These are phyloP conservation scores for Apaloderma vittatum DNA, from an alignment of 2,113 vertebrate species.

Conservation along the genomic window DNA sequence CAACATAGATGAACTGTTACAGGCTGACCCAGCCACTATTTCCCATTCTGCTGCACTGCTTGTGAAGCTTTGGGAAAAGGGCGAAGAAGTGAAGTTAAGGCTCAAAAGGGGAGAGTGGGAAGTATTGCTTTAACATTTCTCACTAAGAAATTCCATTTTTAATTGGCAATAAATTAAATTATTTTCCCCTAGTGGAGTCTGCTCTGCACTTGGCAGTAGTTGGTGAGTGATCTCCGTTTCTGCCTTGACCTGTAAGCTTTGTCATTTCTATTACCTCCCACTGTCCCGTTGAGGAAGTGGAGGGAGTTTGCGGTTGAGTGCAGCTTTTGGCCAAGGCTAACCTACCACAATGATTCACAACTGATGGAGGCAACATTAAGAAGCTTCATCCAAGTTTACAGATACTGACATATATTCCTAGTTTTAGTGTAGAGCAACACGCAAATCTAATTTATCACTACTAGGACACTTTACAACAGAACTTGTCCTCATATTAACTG, in stretches of 20 bases:
- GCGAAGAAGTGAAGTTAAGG: background rate
- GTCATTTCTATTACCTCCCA: background rate
- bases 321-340: background rate
- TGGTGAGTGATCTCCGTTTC: background rate
- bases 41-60: fast-evolving
- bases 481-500: background rate
- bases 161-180: background rate
- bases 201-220: fast-evolving
- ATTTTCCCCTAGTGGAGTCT: background rate
- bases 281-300: background rate
- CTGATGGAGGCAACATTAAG: background rate
- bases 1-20: fast-evolving
- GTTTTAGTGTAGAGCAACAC: background rate
- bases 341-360: fast-evolving
- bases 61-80: background rate
- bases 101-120: fast-evolving
- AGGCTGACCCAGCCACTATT: fast-evolving
- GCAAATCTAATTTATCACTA: background rate
- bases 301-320: fast-evolving
- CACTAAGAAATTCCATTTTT: background rate
- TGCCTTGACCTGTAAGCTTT: background rate
- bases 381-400: background rate
- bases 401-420: background rate
- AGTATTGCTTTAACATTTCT: background rate
- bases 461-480: background rate